Percentiles rank a stretch among this genome's conserved stretches.
Evolutionary conservation across 2,797 vertebrate genomes (phyloP).

Genomic region (Peromyscus aztecus): DNA sequence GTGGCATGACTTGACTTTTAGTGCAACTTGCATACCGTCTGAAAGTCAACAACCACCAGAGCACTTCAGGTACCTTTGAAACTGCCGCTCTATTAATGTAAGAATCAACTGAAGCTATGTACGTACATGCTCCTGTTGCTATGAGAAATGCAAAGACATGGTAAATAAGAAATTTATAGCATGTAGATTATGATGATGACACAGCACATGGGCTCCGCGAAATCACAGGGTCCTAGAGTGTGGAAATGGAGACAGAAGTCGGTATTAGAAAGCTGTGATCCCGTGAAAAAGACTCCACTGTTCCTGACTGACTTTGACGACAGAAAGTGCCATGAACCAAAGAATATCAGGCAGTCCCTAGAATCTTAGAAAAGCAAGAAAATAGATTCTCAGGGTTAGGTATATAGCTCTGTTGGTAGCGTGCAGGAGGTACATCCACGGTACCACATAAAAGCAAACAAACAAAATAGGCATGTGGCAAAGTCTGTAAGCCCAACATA

Average conservation of each 20-base stretch:
- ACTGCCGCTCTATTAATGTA: not conserved
- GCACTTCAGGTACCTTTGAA: not conserved
- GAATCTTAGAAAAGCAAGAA: not conserved
- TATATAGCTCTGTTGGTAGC: not conserved
- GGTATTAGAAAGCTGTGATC: not conserved
- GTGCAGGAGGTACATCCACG: not conserved
- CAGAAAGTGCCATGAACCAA: not conserved
- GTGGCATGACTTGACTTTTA: not conserved
- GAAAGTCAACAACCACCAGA: not conserved
- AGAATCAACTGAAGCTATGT: not conserved
- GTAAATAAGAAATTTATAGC: not conserved
- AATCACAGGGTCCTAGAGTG: not conserved
- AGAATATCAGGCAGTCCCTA: not conserved
- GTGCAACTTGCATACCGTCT: too few species aligned
- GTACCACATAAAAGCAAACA: too few species aligned
- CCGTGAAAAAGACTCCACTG: not conserved
- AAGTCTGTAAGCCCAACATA: not conserved
- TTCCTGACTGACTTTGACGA: slow-evolving; percentile 7
- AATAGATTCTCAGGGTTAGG: not conserved
- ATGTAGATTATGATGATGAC: not conserved
- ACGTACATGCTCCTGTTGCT: not conserved
- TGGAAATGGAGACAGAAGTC: not conserved
- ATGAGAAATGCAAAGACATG: slow-evolving; percentile 41
- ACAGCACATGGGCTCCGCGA: not conserved
- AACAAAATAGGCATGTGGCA: not conserved